Evolutionary conservation across 2,113 vertebrate genomes (phyloP).

Genomic region (Pavo muticus): DNA sequence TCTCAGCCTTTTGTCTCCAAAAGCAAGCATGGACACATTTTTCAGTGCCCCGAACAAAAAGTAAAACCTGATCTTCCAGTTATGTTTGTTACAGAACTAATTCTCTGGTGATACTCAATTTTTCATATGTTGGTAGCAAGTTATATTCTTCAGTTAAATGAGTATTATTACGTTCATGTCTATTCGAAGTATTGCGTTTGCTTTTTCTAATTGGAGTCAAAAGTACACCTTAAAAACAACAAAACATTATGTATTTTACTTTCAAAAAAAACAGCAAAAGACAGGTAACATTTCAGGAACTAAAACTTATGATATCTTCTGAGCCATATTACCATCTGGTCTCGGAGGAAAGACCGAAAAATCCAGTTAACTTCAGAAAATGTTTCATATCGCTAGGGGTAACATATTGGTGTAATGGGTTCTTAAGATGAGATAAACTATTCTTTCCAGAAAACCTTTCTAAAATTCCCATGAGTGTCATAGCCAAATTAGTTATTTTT

Average conservation of each 20-base stretch:
- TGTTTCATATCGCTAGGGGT: not conserved
- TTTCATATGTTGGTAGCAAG: not conserved
- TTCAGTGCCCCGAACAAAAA: not conserved
- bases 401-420: not conserved
- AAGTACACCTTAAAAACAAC: conserved; percentile 49
- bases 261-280: not conserved
- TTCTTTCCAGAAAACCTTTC: not conserved
- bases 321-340: not conserved
- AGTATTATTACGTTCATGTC: not conserved
- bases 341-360: not conserved
- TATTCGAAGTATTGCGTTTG: not conserved
- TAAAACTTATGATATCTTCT: not conserved
- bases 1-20: not conserved
- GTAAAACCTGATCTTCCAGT: not conserved
- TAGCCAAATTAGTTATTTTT: not conserved
- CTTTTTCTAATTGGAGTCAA: conserved; percentile 62
- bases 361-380: not conserved
- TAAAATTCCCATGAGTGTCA: not conserved
- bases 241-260: not conserved
- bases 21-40: not conserved
- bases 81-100: not conserved
- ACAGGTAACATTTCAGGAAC: not conserved
- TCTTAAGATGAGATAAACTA: not conserved
- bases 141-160: not conserved
- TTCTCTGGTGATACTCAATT: conserved; percentile 36